These are phyloP conservation scores for Platycheirus albimanus DNA, from an alignment of 2,888 invertebrate genomes.

Conservation along the genomic window DNA sequence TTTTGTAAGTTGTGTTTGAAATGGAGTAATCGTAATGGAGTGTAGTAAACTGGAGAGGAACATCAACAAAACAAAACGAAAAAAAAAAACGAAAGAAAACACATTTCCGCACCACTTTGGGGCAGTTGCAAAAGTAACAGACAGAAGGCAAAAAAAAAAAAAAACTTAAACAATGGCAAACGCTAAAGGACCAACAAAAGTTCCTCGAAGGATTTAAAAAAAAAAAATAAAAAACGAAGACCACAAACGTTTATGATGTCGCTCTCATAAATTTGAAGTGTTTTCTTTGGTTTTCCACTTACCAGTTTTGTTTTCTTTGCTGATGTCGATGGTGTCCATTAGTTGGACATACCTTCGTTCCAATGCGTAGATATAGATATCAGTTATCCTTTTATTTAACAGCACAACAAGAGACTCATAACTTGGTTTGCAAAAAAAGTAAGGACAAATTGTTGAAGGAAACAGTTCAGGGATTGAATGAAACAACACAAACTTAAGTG, in stretches of 20 bases:
- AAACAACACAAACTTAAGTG: no score
- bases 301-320: neutral
- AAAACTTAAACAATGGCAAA: conserved; percentile 43
- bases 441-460: no score
- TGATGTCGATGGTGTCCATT: neutral
- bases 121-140: conserved; percentile 36
- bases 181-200: conserved; percentile 45
- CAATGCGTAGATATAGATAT: no score
- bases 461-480: no score
- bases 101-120: conserved; percentile 39
- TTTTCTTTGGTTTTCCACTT: conserved; percentile 25
- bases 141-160: conserved; percentile 10
- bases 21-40: conserved; percentile 22
- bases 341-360: neutral
- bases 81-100: conserved; percentile 13
- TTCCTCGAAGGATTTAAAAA: conserved; percentile 14
- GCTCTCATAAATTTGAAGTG: conserved; percentile 57
- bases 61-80: conserved; percentile 1
- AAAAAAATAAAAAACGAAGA: conserved; percentile 5
- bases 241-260: conserved; percentile 29
- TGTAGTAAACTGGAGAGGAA: neutral
- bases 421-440: no score
- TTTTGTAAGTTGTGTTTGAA: conserved; percentile 14
- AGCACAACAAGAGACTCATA: no score
- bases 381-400: no score